These are phyloP conservation scores for Pachyuromys duprasi DNA, from an alignment of 2,797 vertebrate species.

Conservation along the genomic window DNA sequence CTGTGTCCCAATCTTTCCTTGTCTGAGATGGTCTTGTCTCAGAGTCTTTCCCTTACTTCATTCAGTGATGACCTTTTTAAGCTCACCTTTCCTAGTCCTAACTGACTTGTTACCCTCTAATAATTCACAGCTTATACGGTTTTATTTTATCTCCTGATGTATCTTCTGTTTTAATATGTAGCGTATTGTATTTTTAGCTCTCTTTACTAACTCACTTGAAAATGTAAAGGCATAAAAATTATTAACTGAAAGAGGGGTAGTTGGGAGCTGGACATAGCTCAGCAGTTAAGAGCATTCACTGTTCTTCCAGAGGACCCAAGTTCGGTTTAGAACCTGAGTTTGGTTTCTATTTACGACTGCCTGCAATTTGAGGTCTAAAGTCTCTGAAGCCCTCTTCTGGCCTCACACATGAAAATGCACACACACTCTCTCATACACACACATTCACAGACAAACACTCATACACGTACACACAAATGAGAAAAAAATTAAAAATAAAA, in stretches of 20 bases:
- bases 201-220: conserved; percentile 7
- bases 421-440: background rate
- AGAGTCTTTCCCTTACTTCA: background rate
- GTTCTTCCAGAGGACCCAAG: background rate
- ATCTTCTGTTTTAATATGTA: background rate
- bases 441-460: background rate
- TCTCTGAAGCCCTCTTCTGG: background rate
- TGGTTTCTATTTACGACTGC: background rate
- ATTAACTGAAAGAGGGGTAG: background rate
- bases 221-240: background rate
- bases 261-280: background rate
- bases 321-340: background rate
- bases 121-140: background rate
- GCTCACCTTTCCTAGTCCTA: background rate
- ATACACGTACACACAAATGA: background rate
- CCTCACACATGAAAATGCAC: background rate
- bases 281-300: background rate
- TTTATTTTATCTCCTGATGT: background rate
- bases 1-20: background rate
- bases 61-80: background rate
- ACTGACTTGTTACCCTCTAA: background rate
- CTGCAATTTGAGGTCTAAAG: background rate
- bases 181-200: background rate
- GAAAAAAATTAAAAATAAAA: background rate
- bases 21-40: background rate